Conservation (phyloP, 1,140 invertebrate species). For the Drosophila biarmipes region DNA sequence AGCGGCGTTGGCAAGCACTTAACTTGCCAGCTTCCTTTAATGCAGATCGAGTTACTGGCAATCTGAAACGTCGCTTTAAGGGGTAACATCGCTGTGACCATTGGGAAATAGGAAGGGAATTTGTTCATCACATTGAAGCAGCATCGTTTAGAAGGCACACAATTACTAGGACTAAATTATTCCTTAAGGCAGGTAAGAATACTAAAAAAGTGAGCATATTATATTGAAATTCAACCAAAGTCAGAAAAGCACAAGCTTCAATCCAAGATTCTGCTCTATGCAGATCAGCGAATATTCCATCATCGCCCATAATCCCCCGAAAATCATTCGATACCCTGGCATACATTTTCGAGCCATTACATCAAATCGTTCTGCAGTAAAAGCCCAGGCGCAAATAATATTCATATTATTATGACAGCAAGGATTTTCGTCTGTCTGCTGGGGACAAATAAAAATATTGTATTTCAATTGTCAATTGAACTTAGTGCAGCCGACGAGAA, state of each 20-base stretch:
- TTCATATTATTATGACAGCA: constrained; percentile 63
- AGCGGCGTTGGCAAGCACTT: constrained; percentile 12
- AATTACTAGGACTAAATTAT: too few relatives aligned
- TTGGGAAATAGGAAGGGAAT: background rate
- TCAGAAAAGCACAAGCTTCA: background rate
- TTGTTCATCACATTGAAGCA: too few relatives aligned
- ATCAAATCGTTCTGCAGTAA: constrained; percentile 29
- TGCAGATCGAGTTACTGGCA: constrained; percentile 7
- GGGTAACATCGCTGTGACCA: background rate
- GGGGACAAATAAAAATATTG: constrained; percentile 61
- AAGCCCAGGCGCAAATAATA: constrained; percentile 47
- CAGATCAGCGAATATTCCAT: constrained; percentile 9
- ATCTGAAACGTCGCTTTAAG: background rate
- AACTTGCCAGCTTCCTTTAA: constrained; percentile 26
- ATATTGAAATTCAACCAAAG: too few relatives aligned
- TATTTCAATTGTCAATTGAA: constrained; percentile 74
- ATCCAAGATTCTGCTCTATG: too few relatives aligned
- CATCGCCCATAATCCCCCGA: constrained; percentile 22
- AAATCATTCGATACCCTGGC: constrained; percentile 12
- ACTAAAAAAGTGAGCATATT: too few relatives aligned
- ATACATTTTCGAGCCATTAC: constrained; percentile 34
- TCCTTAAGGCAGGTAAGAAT: too few relatives aligned
- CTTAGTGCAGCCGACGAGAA: constrained; percentile 60
- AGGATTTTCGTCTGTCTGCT: constrained; percentile 21
- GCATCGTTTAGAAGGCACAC: too few relatives aligned